Percentiles rank a stretch among this genome's conserved stretches.
Evolutionary conservation across 2,113 vertebrate genomes (phyloP).

Genomic region (Urocitellus parryii): DNA sequence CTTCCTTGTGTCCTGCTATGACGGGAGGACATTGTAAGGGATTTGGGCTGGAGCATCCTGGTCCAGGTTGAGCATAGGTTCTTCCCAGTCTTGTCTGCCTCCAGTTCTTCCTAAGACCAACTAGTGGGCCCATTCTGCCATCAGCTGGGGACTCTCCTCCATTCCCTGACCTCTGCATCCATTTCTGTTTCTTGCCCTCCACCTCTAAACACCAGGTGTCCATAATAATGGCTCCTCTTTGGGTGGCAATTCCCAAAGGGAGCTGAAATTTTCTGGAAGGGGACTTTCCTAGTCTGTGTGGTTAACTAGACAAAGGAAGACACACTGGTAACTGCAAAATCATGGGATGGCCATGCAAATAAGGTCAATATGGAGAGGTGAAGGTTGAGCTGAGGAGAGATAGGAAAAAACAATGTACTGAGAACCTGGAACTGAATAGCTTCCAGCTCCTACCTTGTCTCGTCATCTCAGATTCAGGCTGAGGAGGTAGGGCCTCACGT

Average conservation of each 20-base stretch:
- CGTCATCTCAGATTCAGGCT: too few relatives aligned
- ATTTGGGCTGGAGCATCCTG: not conserved
- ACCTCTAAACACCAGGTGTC: not conserved
- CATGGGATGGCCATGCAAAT: too few relatives aligned
- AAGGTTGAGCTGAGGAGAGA: not conserved
- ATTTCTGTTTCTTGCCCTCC: not conserved
- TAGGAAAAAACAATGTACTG: rapidly evolving
- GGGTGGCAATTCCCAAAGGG: not conserved
- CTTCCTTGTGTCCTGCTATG: not conserved
- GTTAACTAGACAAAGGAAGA: not conserved
- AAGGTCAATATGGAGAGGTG: not conserved
- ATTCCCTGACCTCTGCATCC: too few relatives aligned
- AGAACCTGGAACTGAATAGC: not conserved
- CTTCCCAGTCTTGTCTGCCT: not conserved
- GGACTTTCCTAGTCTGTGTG: not conserved
- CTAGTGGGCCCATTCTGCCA: not conserved
- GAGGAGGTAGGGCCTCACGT: not conserved
- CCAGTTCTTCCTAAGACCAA: not conserved
- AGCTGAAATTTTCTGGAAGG: not conserved
- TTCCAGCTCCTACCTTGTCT: not conserved
- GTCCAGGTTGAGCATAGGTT: not conserved
- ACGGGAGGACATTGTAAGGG: not conserved
- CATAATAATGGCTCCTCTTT: not conserved
- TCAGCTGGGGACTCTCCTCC: not conserved
- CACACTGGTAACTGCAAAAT: not conserved